Percentiles rank a stretch among this genome's conserved stretches.
These are phyloP conservation scores for Spisula subtruncata DNA, from an alignment of 2,888 invertebrate genomes.

Conservation along the genomic window DNA sequence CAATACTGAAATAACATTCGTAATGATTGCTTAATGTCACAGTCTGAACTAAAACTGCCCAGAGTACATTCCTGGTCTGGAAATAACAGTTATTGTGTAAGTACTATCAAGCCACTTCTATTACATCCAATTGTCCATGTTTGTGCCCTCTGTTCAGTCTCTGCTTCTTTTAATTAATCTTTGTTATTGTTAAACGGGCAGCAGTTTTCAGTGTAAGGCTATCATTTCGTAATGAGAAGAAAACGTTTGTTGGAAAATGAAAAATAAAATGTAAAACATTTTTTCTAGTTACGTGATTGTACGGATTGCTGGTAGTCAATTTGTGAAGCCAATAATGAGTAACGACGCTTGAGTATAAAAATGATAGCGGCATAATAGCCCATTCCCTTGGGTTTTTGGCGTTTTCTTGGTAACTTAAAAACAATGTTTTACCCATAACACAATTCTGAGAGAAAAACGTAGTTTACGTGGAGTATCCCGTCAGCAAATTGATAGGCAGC, in stretches of 20 bases:
- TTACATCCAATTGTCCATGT: background rate
- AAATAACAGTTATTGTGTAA: background rate
- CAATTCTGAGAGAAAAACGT: background rate
- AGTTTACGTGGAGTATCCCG: background rate
- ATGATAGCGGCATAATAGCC: background rate
- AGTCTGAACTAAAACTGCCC: no score
- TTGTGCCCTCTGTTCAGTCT: background rate
- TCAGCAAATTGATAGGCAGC: background rate
- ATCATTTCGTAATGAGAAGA: background rate
- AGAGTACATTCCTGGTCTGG: no score
- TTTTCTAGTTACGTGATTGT: background rate
- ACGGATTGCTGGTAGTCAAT: background rate
- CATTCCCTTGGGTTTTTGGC: background rate
- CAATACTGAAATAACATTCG: no score
- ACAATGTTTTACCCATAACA: background rate
- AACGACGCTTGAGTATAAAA: background rate
- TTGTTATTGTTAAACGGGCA: no score
- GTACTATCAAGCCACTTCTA: background rate
- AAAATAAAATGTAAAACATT: background rate
- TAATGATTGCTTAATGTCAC: no score
- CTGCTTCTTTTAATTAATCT: background rate
- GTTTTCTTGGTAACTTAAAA: background rate
- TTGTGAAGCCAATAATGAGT: background rate
- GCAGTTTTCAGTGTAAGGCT: background rate
- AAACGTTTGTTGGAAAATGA: background rate